phyloP scores from a whole-genome alignment of 2,113 vertebrate species.

The Vanacampus margaritifer region DNA sequence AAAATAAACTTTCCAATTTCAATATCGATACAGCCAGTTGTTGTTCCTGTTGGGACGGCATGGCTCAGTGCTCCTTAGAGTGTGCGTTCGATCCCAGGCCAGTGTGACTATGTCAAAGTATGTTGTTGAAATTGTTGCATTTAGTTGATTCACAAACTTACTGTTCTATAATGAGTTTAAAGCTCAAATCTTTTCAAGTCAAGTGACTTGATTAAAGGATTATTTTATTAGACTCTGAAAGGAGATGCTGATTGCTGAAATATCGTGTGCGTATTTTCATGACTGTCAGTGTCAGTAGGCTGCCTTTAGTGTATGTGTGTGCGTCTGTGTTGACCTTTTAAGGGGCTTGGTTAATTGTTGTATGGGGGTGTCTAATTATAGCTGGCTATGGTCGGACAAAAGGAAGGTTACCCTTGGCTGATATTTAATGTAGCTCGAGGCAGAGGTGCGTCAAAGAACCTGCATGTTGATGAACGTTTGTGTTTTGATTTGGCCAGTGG shows the following conservation, averaged over 20 bases:
- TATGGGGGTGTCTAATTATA: constrained; percentile 45
- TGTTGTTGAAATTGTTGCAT: too few relatives aligned
- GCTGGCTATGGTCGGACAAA: constrained; percentile 22
- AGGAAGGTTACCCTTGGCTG: constrained; percentile 27
- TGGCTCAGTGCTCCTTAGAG: too few relatives aligned
- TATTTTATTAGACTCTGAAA: too few relatives aligned
- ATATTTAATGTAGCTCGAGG: constrained; percentile 7
- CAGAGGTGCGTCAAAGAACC: constrained; percentile 55
- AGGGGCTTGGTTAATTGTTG: constrained; percentile 35
- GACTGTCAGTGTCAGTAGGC: not conserved
- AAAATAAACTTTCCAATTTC: too few relatives aligned
- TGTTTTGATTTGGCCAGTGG: constrained; percentile 39
- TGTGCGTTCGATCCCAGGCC: too few relatives aligned
- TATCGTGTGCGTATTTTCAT: not conserved
- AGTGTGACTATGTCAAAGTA: too few relatives aligned
- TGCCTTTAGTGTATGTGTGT: not conserved
- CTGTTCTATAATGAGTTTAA: not conserved
- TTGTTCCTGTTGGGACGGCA: too few relatives aligned
- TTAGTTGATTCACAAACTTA: not conserved
- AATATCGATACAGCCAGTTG: too few relatives aligned
- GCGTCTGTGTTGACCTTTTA: constrained; percentile 7
- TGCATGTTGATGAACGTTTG: constrained; percentile 26
- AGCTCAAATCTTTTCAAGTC: not conserved
- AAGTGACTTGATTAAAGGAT: too few relatives aligned
- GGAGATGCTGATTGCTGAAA: not conserved